Percentiles rank a stretch among this genome's conserved stretches.
phyloP scores from a whole-genome alignment of 2,113 vertebrate species.

The Bos javanicus region DNA sequence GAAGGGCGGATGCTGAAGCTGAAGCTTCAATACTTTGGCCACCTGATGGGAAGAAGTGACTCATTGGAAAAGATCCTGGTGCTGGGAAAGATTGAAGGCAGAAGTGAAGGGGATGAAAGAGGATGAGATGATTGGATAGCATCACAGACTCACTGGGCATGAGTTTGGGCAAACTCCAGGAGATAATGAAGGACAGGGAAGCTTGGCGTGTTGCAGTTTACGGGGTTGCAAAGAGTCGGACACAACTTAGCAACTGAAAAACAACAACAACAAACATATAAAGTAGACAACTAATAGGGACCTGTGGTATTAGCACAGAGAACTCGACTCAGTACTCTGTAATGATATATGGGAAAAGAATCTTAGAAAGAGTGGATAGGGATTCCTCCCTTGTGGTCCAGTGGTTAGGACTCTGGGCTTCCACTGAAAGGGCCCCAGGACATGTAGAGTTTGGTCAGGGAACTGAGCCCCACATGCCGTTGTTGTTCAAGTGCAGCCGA shows the following conservation, averaged over 20 bases:
- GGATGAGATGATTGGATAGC: not conserved
- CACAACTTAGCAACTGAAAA: not conserved
- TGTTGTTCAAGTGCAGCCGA: not conserved
- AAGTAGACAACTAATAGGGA: not conserved
- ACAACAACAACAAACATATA: not conserved
- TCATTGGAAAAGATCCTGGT: not conserved
- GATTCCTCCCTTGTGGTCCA: not conserved
- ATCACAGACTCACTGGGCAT: not conserved
- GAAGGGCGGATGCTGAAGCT: not conserved
- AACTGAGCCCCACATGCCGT: not conserved
- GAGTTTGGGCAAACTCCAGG: not conserved
- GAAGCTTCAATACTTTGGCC: not conserved
- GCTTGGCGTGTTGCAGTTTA: not conserved
- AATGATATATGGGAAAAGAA: not conserved
- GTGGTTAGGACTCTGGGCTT: not conserved
- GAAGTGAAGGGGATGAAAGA: not conserved
- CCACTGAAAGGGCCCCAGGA: not conserved
- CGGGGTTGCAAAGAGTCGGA: fast-evolving
- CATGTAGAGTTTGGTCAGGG: not conserved
- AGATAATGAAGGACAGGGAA: not conserved
- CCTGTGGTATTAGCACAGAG: not conserved
- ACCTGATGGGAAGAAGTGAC: not conserved
- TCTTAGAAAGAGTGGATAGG: not conserved
- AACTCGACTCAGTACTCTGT: not conserved
- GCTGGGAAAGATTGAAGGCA: not conserved